Evolutionary conservation across 1,140 invertebrate genomes (phyloP).

Genomic region (Triops longicaudatus): DNA sequence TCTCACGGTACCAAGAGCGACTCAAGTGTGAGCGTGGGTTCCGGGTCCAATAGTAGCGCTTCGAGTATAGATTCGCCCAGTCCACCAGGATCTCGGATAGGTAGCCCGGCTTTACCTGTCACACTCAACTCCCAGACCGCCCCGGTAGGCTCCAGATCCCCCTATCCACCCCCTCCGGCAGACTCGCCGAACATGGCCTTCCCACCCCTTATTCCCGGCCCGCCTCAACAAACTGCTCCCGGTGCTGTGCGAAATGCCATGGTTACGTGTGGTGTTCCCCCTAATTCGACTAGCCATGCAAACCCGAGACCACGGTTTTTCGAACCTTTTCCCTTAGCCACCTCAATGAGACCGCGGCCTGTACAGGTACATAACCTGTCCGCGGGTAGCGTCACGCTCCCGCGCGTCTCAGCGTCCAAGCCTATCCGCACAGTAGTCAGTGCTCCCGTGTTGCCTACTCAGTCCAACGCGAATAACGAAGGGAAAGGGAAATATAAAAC

Average conservation of each 20-base stretch:
- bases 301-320: not conserved
- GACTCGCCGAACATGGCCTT: not conserved
- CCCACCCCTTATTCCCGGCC: not conserved
- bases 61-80: constrained; percentile 2
- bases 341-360: not conserved
- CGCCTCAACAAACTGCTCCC: not conserved
- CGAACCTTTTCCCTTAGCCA: not conserved
- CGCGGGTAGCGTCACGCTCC: not conserved
- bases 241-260: not conserved
- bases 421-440: not conserved
- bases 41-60: not conserved
- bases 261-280: not conserved
- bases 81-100: not conserved
- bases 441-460: not conserved
- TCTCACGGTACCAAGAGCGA: not conserved
- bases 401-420: not conserved
- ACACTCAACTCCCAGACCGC: not conserved
- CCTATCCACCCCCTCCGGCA: not conserved
- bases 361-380: not conserved
- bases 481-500: not conserved
- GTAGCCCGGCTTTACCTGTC: not conserved
- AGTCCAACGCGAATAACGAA: not conserved
- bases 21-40: not conserved
- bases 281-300: not conserved
- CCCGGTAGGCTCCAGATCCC: not conserved